A percentile compares a stretch with the other conserved stretches of the same genome.
Evolutionary conservation across 2,113 vertebrate genomes (phyloP).

Genomic region (Pelecanus crispus): DNA sequence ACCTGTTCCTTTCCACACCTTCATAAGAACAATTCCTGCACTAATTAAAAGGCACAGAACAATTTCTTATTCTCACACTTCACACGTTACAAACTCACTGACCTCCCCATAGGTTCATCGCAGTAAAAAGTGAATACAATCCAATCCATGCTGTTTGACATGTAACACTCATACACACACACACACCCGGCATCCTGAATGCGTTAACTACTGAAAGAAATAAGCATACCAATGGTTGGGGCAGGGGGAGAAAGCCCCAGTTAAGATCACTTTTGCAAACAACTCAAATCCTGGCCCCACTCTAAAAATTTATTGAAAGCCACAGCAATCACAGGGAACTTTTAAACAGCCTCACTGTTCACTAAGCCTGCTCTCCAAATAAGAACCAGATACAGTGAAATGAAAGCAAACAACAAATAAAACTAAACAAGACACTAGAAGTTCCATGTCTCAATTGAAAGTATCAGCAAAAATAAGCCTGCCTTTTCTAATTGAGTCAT

Average conservation of each 20-base stretch:
- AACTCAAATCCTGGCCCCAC: background rate
- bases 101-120: background rate
- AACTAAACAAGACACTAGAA: background rate
- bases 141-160: background rate
- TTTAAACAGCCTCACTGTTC: background rate
- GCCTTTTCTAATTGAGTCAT: background rate
- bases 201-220: background rate
- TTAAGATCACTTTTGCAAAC: background rate
- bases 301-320: background rate
- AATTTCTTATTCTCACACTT: background rate
- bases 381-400: background rate
- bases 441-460: background rate
- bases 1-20: background rate
- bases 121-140: background rate
- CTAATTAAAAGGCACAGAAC: background rate
- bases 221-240: background rate
- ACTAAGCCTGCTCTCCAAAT: background rate
- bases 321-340: background rate
- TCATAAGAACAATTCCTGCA: background rate
- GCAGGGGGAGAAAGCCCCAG: background rate
- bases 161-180: background rate
- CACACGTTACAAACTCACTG: rapidly evolving
- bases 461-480: background rate
- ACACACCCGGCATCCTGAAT: background rate
- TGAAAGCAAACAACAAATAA: background rate